Conservation (phyloP, 2,113 vertebrate genomes). For the Euleptes europaea region DNA sequence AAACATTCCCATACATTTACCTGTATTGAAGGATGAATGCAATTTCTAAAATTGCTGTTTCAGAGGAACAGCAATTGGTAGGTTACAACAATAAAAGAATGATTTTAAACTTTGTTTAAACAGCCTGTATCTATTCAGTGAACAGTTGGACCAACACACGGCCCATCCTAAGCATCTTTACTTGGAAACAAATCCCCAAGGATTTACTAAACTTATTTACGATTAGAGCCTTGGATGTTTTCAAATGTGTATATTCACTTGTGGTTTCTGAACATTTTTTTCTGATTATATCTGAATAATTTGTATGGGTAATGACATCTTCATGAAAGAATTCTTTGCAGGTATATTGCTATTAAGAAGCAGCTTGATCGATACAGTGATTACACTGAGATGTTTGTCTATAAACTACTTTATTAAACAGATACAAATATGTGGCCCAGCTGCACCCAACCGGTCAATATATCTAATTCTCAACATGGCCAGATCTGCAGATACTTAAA, state of each 20-base stretch:
- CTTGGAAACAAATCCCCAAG: background rate
- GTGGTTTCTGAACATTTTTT: conserved; percentile 25
- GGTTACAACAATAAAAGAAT: too few relatives aligned
- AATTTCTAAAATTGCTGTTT: too few relatives aligned
- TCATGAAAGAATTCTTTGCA: conserved; percentile 25
- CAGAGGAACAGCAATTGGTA: too few relatives aligned
- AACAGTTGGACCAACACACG: too few relatives aligned
- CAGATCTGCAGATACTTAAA: too few relatives aligned
- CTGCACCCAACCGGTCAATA: conserved; percentile 14
- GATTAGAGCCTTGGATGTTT: conserved; percentile 2
- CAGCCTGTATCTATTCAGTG: too few relatives aligned
- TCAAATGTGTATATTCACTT: background rate
- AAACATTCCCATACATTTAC: too few relatives aligned
- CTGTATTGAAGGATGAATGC: too few relatives aligned
- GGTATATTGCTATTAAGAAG: conserved; percentile 34
- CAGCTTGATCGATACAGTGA: conserved; percentile 29
- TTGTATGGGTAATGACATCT: conserved; percentile 38
- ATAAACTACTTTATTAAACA: conserved; percentile 21
- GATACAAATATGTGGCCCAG: conserved; percentile 10
- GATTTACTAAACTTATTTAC: background rate
- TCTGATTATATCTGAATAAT: conserved; percentile 47
- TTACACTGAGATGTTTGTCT: conserved; percentile 26
- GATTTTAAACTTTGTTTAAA: too few relatives aligned
- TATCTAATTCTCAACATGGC: background rate
- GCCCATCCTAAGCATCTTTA: background rate